Percentiles rank a stretch among this genome's conserved stretches.
Conservation (phyloP, 2,113 vertebrate genomes). For the Periophthalmus modestus region DNA sequence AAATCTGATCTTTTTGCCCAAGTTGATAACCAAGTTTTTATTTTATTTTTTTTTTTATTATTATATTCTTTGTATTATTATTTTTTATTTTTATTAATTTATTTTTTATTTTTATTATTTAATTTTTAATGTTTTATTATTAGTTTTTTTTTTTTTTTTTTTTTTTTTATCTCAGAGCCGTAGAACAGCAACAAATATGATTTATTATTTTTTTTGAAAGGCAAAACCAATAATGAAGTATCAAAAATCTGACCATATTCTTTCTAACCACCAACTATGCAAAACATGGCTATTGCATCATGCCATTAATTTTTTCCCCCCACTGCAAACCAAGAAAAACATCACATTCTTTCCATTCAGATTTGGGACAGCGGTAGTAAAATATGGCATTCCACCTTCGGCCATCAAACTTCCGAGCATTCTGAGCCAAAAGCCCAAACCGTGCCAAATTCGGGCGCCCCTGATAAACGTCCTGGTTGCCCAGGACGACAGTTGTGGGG, state of each 20-base stretch:
- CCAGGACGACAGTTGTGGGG: constrained; percentile 42
- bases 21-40: too few species aligned
- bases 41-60: too few species aligned
- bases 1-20: too few species aligned
- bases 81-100: too few species aligned
- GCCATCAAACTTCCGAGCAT: constrained; percentile 59
- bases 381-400: constrained; percentile 59
- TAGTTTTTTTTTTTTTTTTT: too few species aligned
- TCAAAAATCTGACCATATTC: background rate
- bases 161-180: too few species aligned
- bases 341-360: constrained; percentile 25
- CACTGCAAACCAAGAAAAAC: background rate
- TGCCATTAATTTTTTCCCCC: background rate
- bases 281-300: too few species aligned
- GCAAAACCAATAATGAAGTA: too few species aligned
- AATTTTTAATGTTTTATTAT: too few species aligned
- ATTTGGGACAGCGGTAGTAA: constrained; percentile 48
- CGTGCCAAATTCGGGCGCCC: constrained; percentile 24
- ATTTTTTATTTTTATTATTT: too few species aligned
- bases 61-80: too few species aligned
- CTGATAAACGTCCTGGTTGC: constrained; percentile 50
- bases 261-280: background rate
- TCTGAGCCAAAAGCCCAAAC: constrained; percentile 37
- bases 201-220: background rate
- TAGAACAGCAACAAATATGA: too few species aligned